A percentile compares a stretch with the other conserved stretches of the same genome.
phyloP scores from a whole-genome alignment of 1,140 invertebrate species.

The Triops cancriformis region DNA sequence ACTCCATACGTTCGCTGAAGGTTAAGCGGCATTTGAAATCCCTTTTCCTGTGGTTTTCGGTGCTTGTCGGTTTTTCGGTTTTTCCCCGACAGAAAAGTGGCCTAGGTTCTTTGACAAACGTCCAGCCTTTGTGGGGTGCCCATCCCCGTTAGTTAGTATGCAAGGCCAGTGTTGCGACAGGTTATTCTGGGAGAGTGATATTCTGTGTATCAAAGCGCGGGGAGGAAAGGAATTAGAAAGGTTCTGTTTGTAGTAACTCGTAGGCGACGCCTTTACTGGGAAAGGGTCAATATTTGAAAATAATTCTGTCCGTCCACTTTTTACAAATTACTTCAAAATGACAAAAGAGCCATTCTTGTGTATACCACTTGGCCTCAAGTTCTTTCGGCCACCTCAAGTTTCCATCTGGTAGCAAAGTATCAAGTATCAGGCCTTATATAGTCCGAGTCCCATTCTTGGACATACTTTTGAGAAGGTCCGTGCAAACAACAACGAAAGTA shows the following conservation, averaged over 20 bases:
- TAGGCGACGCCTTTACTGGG: not conserved
- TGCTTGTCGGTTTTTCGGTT: not conserved
- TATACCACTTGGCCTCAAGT: too few species aligned
- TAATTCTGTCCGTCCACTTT: too few species aligned
- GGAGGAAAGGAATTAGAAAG: not conserved
- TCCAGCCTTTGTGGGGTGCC: not conserved
- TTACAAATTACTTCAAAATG: too few species aligned
- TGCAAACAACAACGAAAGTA: not conserved
- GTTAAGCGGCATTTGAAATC: not conserved
- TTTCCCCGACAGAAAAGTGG: not conserved
- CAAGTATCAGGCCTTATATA: not conserved
- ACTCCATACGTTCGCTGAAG: too few species aligned
- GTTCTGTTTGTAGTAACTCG: not conserved
- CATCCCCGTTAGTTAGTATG: not conserved
- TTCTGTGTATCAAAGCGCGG: not conserved
- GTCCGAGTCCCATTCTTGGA: constrained; percentile 8
- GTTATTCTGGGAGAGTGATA: not conserved
- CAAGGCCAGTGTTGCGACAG: not conserved
- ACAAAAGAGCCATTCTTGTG: too few species aligned
- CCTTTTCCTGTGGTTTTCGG: not conserved
- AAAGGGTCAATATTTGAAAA: not conserved
- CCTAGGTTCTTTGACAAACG: not conserved
- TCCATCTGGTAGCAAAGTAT: not conserved
- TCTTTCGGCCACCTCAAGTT: too few species aligned
- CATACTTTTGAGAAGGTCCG: not conserved